Evolutionary conservation across 64 coral and sea anemone genomes (phyloP).

Genomic region (Stichodactyla helianthus): DNA sequence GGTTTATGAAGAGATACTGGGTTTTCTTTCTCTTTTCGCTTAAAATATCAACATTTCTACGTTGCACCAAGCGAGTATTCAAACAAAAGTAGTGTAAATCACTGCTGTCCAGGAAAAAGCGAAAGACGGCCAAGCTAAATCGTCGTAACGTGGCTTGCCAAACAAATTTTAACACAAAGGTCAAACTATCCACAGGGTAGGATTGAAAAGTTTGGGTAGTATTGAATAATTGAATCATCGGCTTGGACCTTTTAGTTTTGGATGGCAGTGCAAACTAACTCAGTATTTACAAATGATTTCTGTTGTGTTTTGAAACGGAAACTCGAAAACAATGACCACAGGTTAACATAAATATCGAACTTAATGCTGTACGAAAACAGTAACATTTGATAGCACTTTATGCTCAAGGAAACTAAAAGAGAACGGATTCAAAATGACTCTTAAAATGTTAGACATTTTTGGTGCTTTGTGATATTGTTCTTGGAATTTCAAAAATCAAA

Average conservation of each 20-base stretch:
- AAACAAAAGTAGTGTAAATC: background rate
- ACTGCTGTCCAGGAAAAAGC: background rate
- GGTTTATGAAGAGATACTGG: background rate
- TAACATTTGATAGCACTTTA: background rate
- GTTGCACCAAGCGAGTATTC: background rate
- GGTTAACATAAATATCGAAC: background rate
- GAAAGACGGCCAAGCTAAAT: background rate
- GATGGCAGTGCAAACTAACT: background rate
- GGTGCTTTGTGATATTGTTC: background rate
- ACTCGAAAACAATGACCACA: background rate
- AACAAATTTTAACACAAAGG: background rate
- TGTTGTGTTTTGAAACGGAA: background rate
- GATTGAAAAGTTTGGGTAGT: background rate
- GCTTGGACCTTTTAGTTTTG: background rate
- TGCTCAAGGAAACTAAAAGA: background rate
- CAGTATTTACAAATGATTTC: background rate
- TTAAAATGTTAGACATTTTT: background rate
- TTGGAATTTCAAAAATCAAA: conserved; percentile 1
- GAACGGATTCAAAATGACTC: background rate
- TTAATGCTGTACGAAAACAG: background rate
- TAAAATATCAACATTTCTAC: background rate
- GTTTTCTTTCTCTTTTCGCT: no score
- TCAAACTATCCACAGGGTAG: background rate
- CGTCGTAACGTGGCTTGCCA: background rate
- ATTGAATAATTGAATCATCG: background rate